These are phyloP conservation scores for Dynastes maya DNA, from an alignment of 2,888 invertebrate genomes.

Conservation along the genomic window DNA sequence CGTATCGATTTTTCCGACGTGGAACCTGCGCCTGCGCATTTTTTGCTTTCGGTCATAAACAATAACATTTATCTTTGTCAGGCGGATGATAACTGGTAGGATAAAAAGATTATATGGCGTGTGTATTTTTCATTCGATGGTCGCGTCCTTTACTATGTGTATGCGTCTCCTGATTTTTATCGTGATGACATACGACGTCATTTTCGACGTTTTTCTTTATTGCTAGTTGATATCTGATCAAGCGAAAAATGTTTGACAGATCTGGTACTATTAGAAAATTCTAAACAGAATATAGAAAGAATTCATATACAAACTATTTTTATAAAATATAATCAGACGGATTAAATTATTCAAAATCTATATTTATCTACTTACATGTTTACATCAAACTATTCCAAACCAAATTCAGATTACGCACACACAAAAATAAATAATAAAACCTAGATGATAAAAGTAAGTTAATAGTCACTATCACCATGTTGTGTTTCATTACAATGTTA, in stretches of 20 bases:
- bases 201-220: slow-evolving; percentile 9
- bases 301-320: neutral
- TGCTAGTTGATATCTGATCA: neutral
- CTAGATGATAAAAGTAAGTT: too few species aligned
- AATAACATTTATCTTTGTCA: slow-evolving; percentile 41
- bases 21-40: slow-evolving; percentile 12
- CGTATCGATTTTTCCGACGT: slow-evolving; percentile 33
- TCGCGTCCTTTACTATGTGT: neutral
- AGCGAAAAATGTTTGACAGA: neutral
- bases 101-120: slow-evolving; percentile 30
- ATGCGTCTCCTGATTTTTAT: slow-evolving; percentile 6
- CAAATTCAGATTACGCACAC: too few species aligned
- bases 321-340: too few species aligned
- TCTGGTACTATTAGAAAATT: neutral
- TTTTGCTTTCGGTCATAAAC: slow-evolving; percentile 28
- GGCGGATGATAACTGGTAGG: slow-evolving; percentile 35
- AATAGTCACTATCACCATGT: neutral
- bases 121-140: slow-evolving; percentile 28
- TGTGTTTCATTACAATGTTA: too few species aligned
- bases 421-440: too few species aligned
- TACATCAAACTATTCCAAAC: too few species aligned
- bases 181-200: slow-evolving; percentile 7
- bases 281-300: neutral
- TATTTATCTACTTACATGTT: too few species aligned
- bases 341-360: too few species aligned